phyloP scores from a whole-genome alignment of 1,140 invertebrate species.

The Diorhabda elongata region DNA sequence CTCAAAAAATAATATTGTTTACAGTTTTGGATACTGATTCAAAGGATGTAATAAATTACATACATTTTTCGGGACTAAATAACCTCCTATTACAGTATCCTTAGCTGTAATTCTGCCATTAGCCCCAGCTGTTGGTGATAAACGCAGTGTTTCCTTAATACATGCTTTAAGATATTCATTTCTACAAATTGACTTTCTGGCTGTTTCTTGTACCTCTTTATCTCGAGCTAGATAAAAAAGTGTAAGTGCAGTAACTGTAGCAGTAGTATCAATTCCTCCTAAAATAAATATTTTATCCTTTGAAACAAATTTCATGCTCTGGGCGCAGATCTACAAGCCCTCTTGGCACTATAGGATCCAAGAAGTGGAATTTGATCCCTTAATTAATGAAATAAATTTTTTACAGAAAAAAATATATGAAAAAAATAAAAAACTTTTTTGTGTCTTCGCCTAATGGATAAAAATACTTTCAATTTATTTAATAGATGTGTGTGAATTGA shows the following conservation, averaged over 20 bases:
- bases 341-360: no score
- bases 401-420: no score
- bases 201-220: conserved; percentile 30
- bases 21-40: background rate
- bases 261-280: conserved; percentile 47
- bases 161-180: conserved; percentile 59
- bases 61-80: conserved; percentile 50
- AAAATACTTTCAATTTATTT: no score
- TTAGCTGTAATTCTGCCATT: conserved; percentile 48
- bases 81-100: conserved; percentile 48
- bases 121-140: conserved; percentile 49
- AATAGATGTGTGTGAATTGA: no score
- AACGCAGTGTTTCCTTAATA: conserved; percentile 63
- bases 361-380: no score
- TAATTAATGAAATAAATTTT: no score
- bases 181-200: conserved; percentile 20
- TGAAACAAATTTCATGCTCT: no score
- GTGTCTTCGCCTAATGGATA: no score
- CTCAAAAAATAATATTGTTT: no score
- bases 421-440: no score
- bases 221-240: conserved; percentile 38
- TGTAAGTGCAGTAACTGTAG: conserved; percentile 38
- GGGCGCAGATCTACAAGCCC: no score
- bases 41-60: conserved; percentile 16
- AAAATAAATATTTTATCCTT: background rate